Conservation (phyloP, 1,140 invertebrate genomes). For the Amyelois transitella region DNA sequence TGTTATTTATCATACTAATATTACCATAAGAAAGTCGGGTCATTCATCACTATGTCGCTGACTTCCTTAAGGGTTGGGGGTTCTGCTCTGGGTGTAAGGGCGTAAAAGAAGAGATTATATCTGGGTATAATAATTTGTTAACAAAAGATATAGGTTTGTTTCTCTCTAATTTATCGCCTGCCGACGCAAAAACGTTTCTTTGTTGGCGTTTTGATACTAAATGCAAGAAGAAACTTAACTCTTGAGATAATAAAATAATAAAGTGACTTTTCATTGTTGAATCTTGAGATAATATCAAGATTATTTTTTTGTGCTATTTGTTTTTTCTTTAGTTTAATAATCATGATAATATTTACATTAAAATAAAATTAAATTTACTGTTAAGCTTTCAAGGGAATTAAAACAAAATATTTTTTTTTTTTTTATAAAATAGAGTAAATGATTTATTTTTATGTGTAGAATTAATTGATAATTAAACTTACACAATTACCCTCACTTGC, state of each 20-base stretch:
- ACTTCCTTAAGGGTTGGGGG: conserved; percentile 24
- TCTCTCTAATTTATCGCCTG: conserved; percentile 29
- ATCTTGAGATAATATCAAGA: too few relatives aligned
- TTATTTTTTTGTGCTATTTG: too few relatives aligned
- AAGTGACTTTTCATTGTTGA: too few relatives aligned
- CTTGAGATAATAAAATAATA: not conserved
- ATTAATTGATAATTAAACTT: too few relatives aligned
- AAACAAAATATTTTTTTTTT: too few relatives aligned
- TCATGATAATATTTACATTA: too few relatives aligned
- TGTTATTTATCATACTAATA: conserved; percentile 38
- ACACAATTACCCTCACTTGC: too few relatives aligned
- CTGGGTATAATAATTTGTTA: conserved; percentile 33
- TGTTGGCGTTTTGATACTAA: conserved; percentile 11
- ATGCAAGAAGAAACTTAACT: not conserved
- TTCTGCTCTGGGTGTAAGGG: conserved; percentile 12
- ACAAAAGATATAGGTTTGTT: conserved; percentile 25
- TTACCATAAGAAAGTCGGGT: conserved; percentile 33
- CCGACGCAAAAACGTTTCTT: conserved; percentile 1
- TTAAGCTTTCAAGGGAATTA: too few relatives aligned
- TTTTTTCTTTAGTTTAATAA: too few relatives aligned
- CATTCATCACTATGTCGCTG: conserved; percentile 35
- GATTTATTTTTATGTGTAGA: too few relatives aligned
- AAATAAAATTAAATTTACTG: too few relatives aligned
- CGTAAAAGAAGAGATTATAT: conserved; percentile 23
- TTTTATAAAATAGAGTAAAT: too few relatives aligned